These are phyloP conservation scores for Coelogynopora nodosa DNA, from an alignment of 2,888 invertebrate species.

Conservation along the genomic window DNA sequence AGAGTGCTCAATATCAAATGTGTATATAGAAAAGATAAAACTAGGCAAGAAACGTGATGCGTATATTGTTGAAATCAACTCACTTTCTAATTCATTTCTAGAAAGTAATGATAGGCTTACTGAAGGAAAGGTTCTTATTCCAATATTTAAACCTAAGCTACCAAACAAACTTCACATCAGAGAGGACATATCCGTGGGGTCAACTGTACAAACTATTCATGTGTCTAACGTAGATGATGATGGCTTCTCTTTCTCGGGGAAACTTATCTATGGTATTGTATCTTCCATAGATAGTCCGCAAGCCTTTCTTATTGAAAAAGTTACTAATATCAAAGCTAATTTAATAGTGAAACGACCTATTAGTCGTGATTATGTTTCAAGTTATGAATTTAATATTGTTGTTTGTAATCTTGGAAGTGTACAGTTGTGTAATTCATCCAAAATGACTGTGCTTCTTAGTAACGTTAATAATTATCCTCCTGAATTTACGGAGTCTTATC, in stretches of 20 bases:
- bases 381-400: not conserved
- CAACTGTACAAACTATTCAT: not conserved
- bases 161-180: not conserved
- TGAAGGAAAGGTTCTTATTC: not conserved
- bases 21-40: not conserved
- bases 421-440: not conserved
- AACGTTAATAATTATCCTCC: slow-evolving; percentile 36
- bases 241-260: not conserved
- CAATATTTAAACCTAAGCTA: slow-evolving; percentile 8
- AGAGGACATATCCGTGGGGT: not conserved
- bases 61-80: not conserved
- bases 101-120: not conserved
- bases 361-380: not conserved
- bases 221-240: not conserved
- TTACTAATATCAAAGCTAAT: not conserved
- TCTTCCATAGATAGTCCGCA: not conserved
- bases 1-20: not conserved
- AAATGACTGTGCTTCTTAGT: not conserved
- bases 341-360: not conserved
- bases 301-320: not conserved
- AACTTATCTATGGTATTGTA: not conserved
- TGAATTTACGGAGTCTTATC: not conserved
- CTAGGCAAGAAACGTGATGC: not conserved
- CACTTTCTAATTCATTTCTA: not conserved
- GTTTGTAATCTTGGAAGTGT: slow-evolving; percentile 37